These are phyloP conservation scores for Metaphire vulgaris DNA, from an alignment of 1,140 invertebrate genomes.

Conservation along the genomic window DNA sequence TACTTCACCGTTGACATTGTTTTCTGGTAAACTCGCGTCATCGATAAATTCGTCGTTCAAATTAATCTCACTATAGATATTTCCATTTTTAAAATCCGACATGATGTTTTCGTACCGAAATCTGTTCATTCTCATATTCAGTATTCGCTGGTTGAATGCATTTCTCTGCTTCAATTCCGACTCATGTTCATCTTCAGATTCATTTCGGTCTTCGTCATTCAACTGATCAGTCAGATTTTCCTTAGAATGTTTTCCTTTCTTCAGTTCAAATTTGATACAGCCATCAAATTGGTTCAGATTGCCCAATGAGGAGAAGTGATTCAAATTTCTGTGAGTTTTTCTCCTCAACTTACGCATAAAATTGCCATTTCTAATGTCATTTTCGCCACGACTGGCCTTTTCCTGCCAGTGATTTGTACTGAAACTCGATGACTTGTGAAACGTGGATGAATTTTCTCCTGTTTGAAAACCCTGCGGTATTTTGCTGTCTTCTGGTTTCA, in stretches of 20 bases:
- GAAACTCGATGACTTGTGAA: background rate
- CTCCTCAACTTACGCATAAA: too few relatives aligned
- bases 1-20: background rate
- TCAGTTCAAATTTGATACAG: background rate
- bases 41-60: background rate
- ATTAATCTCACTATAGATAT: background rate
- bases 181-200: background rate
- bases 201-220: background rate
- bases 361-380: background rate
- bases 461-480: background rate
- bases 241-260: background rate
- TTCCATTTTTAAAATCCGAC: conserved; percentile 10
- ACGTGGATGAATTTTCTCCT: background rate
- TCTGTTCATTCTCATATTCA: conserved; percentile 19
- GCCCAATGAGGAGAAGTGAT: too few relatives aligned
- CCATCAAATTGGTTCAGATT: background rate
- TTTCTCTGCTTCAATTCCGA: background rate
- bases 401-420: background rate
- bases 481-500: background rate
- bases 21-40: background rate
- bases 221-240: background rate
- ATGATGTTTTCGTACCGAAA: conserved; percentile 9
- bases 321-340: too few relatives aligned
- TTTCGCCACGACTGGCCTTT: background rate
- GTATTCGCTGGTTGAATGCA: conserved; percentile 11